Evolutionary conservation across 2,888 invertebrate genomes (phyloP), one percentile per base, ranked within the genome.

Genomic region (Drosophila multiciliata): DNA sequence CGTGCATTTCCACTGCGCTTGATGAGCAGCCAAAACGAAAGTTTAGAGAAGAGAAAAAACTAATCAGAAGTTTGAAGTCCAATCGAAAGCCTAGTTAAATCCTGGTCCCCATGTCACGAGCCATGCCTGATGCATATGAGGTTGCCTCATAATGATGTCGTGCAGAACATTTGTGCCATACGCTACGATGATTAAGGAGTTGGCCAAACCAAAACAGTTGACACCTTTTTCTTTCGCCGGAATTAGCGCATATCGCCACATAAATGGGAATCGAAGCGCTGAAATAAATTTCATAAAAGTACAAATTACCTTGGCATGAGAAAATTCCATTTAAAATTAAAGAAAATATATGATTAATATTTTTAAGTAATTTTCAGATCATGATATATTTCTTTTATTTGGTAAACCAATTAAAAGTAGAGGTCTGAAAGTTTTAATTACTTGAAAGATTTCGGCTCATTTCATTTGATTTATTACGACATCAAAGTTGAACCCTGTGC

Each of bases 81-180:
- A 80, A 76, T 78, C 73, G 68, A 71, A 60, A 32, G 15, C 71
- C 81, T 72, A 71, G 78, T 59, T 72, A 72, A 48, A 55, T 29
- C 36, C 70, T 50, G 71, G 40, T 33, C 54, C 48, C 68, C 59
- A 74, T 87, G 84, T 84, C 84, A 84, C 89, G 84, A 84, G 85
- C 67, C 33, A 55, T 29, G 59, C 36, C 57, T 84, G 85, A 73
- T 85, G 87, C 85, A 89, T 87, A 79, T 84, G 79, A 66, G 74
- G 76, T 79, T 66, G 87, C 79, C 89, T 87, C 82, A 82, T 85
- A 85, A 85, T 85, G 88, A 85, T 82, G 88, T 85, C 85, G 90
- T 89, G 90, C 85, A 87, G 89, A 80, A 62, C 75, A 85, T 82
- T 72, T 80, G 82, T 69, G 69, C 75, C 65, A 52, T 54, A 65